Base-by-base conservation (phyloP, 2,888 invertebrate genomes). In the Drosophila prolongata region DNA sequence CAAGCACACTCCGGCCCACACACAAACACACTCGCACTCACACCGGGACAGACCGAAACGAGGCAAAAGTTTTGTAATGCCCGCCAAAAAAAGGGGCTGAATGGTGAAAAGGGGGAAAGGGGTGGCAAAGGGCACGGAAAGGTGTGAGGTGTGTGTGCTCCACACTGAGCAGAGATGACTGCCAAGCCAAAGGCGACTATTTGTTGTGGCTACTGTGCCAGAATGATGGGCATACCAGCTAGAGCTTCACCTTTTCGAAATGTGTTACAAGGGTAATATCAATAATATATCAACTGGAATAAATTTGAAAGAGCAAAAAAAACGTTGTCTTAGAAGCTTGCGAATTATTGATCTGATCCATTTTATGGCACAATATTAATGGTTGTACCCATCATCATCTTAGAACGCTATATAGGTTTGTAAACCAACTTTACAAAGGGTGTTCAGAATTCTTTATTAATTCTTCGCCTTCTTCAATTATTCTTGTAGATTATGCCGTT, bases 21-120 rank as follows among this genome's bases (percentile, higher is more conserved):
- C 58, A 69, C 64, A 80, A 57, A 71, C 69, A 49, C 50, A 61
- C 50, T 56, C 58, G 47, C 58, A 30, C 57, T 64, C 30, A 30
- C 30, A 30, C 30, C 30, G 30, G 30, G 30, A 58, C 64, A 71
- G 52, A 46, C 74, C 73, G 86, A 86, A 86, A 84, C 87, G 85
- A 77, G 78, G 88, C 83, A 78, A 85, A 87, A 87, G 88, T 84
- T 84, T 84, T 88, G 83, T 86, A 80, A 82, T 87, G 88, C 83
- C 88, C 83, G 75, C 86, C 80, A 76, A 84, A 84, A 87, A 72
- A 69, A 60, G 35, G 50, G 52, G 42, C 40, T n/a, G 44, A 38
- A 35, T 24, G n/a, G 34, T 47, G 19, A n/a, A 27, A 37, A 0
- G n/a, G 30, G 55, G 6, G 11, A 24, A 24, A 24, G 24, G 24